Evolutionary conservation across 2,113 vertebrate genomes (phyloP).

Genomic region (Leiothrix lutea): DNA sequence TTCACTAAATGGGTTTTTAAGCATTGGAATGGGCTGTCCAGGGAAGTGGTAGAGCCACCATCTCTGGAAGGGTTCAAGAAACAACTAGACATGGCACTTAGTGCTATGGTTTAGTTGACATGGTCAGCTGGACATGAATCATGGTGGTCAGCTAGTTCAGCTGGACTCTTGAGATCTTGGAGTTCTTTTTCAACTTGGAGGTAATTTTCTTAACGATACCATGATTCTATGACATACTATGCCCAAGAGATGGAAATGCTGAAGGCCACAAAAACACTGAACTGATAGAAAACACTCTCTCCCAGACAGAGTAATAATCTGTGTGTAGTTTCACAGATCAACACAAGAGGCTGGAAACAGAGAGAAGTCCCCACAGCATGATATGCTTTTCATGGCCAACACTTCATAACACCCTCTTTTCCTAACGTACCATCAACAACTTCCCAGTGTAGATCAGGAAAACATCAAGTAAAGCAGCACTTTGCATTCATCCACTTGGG

Average conservation of each 20-base stretch:
- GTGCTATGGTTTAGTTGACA: background rate
- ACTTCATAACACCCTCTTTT: background rate
- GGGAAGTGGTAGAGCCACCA: background rate
- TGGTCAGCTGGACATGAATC: background rate
- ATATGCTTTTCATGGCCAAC: background rate
- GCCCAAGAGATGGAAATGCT: background rate
- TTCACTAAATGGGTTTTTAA: background rate
- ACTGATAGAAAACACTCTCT: background rate
- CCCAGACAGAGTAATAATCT: background rate
- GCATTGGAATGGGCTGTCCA: background rate
- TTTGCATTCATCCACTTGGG: slow-evolving; percentile 19
- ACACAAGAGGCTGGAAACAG: background rate
- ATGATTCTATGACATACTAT: background rate
- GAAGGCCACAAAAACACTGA: background rate
- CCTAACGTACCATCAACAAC: slow-evolving; percentile 11
- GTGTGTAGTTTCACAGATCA: background rate
- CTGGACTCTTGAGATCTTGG: background rate
- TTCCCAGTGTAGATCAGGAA: background rate
- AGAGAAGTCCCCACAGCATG: background rate
- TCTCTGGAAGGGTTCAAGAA: background rate
- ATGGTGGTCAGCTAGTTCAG: background rate
- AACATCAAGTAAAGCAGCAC: slow-evolving; percentile 36
- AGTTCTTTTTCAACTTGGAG: background rate
- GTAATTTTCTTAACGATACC: background rate
- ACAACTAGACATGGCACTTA: background rate